phyloP scores from a whole-genome alignment of 2,113 vertebrate species.

The Pteruthius melanotis region DNA sequence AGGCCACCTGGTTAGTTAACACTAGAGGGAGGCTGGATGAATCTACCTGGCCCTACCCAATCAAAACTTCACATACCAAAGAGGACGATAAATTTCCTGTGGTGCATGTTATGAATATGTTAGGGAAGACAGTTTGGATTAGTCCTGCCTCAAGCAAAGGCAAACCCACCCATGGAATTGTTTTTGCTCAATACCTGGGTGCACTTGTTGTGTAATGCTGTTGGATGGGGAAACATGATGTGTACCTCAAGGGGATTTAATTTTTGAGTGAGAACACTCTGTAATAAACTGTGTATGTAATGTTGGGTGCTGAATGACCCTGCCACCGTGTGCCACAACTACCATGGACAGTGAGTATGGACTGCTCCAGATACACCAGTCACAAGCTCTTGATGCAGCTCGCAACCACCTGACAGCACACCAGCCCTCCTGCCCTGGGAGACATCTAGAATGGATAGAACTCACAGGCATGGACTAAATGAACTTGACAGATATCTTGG shows the following conservation, averaged over 20 bases:
- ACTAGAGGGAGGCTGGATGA: not conserved
- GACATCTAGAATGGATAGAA: accelerated
- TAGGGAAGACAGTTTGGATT: not conserved
- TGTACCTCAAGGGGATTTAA: not conserved
- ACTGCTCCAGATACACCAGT: not conserved
- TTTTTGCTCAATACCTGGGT: not conserved
- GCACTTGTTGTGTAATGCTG: not conserved
- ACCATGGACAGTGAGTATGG: not conserved
- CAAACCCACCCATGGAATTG: too few species aligned
- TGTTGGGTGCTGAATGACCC: not conserved
- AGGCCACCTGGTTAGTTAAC: not conserved
- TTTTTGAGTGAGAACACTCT: not conserved
- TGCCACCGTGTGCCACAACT: not conserved
- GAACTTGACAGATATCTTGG: not conserved
- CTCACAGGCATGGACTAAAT: accelerated
- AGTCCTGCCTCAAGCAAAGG: not conserved
- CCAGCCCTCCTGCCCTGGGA: not conserved
- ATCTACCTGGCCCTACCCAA: accelerated
- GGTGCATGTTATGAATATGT: not conserved
- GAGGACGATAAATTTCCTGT: not conserved
- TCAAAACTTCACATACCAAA: not conserved
- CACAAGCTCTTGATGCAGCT: not conserved
- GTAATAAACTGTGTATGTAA: not conserved
- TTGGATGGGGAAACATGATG: not conserved
- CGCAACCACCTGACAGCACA: not conserved